A percentile compares a stretch with the other conserved stretches of the same genome.
Conservation (phyloP, 1,140 invertebrate genomes). For the Orius insidiosus region DNA sequence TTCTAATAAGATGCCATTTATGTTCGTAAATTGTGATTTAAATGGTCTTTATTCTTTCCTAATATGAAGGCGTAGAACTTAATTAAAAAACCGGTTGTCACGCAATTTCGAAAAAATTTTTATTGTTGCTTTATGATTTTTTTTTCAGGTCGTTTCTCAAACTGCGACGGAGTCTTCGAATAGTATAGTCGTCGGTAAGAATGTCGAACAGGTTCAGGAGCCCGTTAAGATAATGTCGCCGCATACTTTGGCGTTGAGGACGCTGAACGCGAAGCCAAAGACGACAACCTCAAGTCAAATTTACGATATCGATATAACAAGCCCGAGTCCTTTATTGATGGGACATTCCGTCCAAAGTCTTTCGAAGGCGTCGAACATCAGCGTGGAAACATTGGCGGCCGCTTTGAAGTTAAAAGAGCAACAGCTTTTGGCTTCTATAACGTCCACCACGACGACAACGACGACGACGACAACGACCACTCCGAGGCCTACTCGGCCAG, state of each 20-base stretch:
- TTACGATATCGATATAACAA: conserved; percentile 13
- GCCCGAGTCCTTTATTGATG: conserved; percentile 25
- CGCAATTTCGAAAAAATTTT: too few species aligned
- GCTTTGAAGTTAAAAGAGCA: conserved; percentile 50
- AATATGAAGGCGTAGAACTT: too few species aligned
- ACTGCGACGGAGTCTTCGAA: not conserved
- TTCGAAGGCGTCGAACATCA: conserved; percentile 50
- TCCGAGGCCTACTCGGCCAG: conserved; percentile 18
- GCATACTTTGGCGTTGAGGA: not conserved
- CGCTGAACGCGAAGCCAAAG: not conserved
- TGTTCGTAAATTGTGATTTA: too few species aligned
- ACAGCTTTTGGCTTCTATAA: conserved; percentile 16
- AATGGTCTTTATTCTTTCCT: too few species aligned
- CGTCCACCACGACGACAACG: conserved; percentile 22
- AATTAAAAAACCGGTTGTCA: too few species aligned
- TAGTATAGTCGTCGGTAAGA: conserved; percentile 7
- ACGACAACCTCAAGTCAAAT: not conserved
- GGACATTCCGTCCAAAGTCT: conserved; percentile 35
- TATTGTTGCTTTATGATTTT: too few species aligned
- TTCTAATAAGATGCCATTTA: too few species aligned
- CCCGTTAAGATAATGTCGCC: not conserved
- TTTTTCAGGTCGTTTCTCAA: not conserved
- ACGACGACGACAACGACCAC: conserved; percentile 27
- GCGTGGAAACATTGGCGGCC: conserved; percentile 49
- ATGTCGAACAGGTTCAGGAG: not conserved